These are phyloP conservation scores for human (Homo sapiens) DNA, from an alignment of 2,113 vertebrate genomes.

Conservation along the genomic window GRCh38 chr7:135714001-135714500, in stretches of 20 bases:
- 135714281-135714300: not conserved
- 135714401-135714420: no score
- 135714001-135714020: not conserved
- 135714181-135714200: not conserved
- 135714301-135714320: not conserved
- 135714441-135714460: not conserved
- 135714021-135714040: not conserved
- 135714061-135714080: not conserved
- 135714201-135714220: not conserved
- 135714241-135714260: not conserved
- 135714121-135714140: not conserved
- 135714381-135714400: not conserved
- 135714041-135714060: not conserved
- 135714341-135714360: not conserved
- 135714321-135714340: not conserved
- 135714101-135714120: not conserved
- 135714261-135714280: not conserved
- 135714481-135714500: not conserved
- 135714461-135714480: not conserved
- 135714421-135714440: not conserved
- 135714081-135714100: not conserved
- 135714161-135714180: not conserved
- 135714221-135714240: not conserved
- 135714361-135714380: not conserved
- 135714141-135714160: not conserved